These are phyloP conservation scores for Cyprinodon diabolis DNA, from an alignment of 2,797 vertebrate species.

Conservation along the genomic window DNA sequence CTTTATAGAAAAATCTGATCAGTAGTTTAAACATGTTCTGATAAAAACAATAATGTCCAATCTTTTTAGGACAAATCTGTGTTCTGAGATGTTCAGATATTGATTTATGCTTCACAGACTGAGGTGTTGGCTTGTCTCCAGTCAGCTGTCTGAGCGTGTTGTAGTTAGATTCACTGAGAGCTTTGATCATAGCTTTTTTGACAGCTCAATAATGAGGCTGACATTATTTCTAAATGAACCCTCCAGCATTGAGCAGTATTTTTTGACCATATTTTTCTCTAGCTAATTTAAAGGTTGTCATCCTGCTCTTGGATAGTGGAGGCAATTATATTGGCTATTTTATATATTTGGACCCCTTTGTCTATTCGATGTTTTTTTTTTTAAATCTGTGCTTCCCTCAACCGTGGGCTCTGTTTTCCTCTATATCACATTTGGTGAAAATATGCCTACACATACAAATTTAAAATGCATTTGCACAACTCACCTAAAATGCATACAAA, in stretches of 20 bases:
- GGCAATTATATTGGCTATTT: neutral
- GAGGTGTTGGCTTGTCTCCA: neutral
- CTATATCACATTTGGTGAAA: neutral
- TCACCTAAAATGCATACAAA: too few species aligned
- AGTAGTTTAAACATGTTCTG: neutral
- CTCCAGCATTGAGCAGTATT: too few species aligned
- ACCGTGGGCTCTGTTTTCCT: neutral
- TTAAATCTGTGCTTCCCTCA: too few species aligned
- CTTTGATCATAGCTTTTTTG: neutral
- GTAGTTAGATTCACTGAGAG: neutral
- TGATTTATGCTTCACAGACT: neutral
- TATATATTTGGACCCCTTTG: neutral
- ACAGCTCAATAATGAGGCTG: constrained; percentile 23
- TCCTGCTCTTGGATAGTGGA: neutral
- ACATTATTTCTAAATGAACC: neutral
- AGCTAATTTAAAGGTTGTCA: neutral
- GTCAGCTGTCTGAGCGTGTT: neutral
- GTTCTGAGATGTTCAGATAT: neutral
- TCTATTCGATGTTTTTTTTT: too few species aligned
- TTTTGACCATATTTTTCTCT: neutral
- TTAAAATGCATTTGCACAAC: too few species aligned
- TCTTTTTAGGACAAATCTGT: neutral
- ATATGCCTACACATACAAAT: neutral
- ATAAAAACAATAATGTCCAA: neutral
- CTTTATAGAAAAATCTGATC: neutral